Percentiles rank a stretch among this genome's conserved stretches.
Evolutionary conservation across 2,888 invertebrate genomes (phyloP).

Genomic region (Onthophagus sagittarius): DNA sequence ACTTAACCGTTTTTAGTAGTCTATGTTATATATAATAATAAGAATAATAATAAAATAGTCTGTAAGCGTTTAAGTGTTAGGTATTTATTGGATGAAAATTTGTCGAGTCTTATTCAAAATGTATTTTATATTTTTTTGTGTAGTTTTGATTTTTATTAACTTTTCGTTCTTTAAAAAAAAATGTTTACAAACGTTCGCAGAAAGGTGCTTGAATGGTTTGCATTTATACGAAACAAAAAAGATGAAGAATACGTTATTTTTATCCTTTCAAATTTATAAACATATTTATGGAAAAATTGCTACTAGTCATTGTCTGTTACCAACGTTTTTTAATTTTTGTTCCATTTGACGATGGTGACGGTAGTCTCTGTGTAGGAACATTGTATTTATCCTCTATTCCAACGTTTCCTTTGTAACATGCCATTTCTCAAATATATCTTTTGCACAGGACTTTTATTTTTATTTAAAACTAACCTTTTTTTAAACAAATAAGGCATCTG

Average conservation of each 20-base stretch:
- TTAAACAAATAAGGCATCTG: no score
- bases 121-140: constrained; percentile 1
- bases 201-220: neutral
- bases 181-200: neutral
- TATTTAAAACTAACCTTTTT: no score
- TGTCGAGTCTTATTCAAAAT: neutral
- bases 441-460: neutral
- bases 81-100: constrained; percentile 4
- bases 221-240: neutral
- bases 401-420: constrained; percentile 7
- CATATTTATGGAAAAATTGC: neutral
- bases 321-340: constrained; percentile 1
- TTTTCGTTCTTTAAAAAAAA: neutral
- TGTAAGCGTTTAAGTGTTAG: neutral
- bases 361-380: neutral
- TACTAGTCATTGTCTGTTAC: constrained; percentile 14
- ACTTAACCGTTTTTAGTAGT: neutral
- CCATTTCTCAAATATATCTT: constrained; percentile 2
- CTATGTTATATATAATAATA: constrained; percentile 14
- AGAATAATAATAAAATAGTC: constrained; percentile 7
- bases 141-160: neutral
- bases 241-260: neutral
- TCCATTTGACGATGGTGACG: neutral
- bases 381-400: constrained; percentile 9
- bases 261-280: neutral